A percentile compares a stretch with the other conserved stretches of the same genome.
Evolutionary conservation across 2,113 vertebrate species (phyloP).

Genomic region (Phyllopteryx taeniolatus): DNA sequence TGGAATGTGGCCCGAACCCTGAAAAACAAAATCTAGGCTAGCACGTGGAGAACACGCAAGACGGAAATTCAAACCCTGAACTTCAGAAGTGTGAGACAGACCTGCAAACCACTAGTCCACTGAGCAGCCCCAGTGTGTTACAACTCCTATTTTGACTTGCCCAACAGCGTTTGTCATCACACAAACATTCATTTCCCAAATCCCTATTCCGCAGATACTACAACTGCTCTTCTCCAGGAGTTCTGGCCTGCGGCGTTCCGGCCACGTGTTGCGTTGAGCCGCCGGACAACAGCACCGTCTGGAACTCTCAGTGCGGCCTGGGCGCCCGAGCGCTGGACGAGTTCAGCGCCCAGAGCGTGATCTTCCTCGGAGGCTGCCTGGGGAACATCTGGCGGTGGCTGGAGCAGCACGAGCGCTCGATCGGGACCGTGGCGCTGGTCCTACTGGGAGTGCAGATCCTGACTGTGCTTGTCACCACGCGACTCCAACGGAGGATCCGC

Average conservation of each 20-base stretch:
- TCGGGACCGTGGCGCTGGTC: neutral
- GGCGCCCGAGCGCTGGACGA: conserved; percentile 74
- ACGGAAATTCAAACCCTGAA: too few species aligned
- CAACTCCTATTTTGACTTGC: too few species aligned
- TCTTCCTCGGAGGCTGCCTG: conserved; percentile 80
- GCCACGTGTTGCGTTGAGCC: conserved; percentile 85
- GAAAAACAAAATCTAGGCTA: too few species aligned
- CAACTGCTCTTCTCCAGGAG: conserved; percentile 85
- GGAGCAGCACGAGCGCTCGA: conserved; percentile 42
- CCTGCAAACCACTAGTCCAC: too few species aligned
- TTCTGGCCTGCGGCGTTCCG: conserved; percentile 83
- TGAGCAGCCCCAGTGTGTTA: too few species aligned
- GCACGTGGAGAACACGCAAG: too few species aligned
- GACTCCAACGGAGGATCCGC: conserved; percentile 67
- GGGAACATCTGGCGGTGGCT: conserved; percentile 75
- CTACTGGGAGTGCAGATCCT: conserved; percentile 71
- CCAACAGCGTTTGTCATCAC: neutral
- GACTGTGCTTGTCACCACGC: conserved; percentile 65
- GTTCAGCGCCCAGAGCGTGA: conserved; percentile 53
- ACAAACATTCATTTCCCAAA: neutral
- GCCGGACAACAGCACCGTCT: conserved; percentile 72
- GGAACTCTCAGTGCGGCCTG: conserved; percentile 81
- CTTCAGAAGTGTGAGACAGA: too few species aligned
- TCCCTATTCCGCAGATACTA: conserved; percentile 76
- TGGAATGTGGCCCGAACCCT: too few species aligned